Evolutionary conservation across 1,140 invertebrate species (phyloP).

Genomic region (Dendrolimus punctatus): DNA sequence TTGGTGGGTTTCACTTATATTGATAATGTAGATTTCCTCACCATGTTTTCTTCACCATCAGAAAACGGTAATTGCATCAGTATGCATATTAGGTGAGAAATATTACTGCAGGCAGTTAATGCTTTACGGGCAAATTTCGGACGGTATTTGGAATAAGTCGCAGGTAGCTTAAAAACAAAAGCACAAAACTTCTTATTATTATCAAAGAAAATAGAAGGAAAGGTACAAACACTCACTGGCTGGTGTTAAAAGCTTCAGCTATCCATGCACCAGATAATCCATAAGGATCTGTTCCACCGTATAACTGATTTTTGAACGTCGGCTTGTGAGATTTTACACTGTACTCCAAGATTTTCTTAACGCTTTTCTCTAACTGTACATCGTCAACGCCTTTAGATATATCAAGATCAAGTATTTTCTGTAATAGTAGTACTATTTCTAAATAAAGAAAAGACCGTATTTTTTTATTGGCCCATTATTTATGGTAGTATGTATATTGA

Average conservation of each 20-base stretch:
- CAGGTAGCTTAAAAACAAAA: no score
- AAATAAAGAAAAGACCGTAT: not conserved
- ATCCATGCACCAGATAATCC: conserved; percentile 83
- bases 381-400: conserved; percentile 59
- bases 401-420: conserved; percentile 72
- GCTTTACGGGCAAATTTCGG: no score
- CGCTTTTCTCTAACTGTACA: conserved; percentile 70
- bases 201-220: not conserved
- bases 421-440: conserved; percentile 11
- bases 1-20: no score
- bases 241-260: conserved; percentile 84
- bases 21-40: no score
- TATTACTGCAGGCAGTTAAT: no score
- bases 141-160: no score
- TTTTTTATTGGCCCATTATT: not conserved
- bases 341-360: conserved; percentile 75
- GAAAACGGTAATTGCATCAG: no score
- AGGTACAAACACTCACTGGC: conserved; percentile 74
- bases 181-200: not conserved
- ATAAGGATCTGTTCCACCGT: conserved; percentile 81
- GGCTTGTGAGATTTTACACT: conserved; percentile 83
- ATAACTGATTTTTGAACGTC: conserved; percentile 85
- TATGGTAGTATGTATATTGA: not conserved
- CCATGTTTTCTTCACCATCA: no score
- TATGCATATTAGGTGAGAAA: no score